Conservation (phyloP, 2,113 vertebrate species). For the Xyliphius kryptos region DNA sequence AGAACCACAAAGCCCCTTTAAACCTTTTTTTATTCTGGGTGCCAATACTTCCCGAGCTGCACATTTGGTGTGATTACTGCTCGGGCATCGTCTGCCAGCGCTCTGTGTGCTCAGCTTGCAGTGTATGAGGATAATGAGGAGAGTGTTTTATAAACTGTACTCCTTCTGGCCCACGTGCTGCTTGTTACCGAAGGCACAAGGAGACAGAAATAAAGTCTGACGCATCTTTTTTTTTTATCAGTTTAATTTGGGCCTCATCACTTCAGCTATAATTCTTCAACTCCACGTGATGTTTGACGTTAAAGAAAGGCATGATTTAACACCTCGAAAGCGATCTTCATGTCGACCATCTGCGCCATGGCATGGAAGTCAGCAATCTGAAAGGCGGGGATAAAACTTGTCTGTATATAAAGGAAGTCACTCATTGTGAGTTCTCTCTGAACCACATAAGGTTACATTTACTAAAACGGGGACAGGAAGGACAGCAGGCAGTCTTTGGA, state of each 20-base stretch:
- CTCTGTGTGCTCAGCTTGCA: neutral
- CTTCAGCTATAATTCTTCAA: neutral
- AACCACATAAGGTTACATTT: no score
- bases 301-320: neutral
- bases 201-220: slow-evolving; percentile 21
- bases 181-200: slow-evolving; percentile 14
- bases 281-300: neutral
- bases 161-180: neutral
- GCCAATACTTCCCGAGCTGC: no score
- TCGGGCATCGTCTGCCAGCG: slow-evolving; percentile 9
- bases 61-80: neutral
- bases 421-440: no score
- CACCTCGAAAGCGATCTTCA: neutral
- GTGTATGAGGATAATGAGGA: slow-evolving; percentile 4
- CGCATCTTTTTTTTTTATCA: neutral
- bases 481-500: no score
- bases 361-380: neutral
- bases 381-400: no score
- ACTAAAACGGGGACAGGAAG: no score
- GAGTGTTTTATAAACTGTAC: slow-evolving; percentile 15
- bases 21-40: no score
- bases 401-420: no score
- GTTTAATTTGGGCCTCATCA: slow-evolving; percentile 23
- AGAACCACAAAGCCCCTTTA: no score
- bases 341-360: neutral